A percentile compares a stretch with the other conserved stretches of the same genome.
Evolutionary conservation across 2,113 vertebrate genomes (phyloP).

Genomic region (Dipodomys merriami): DNA sequence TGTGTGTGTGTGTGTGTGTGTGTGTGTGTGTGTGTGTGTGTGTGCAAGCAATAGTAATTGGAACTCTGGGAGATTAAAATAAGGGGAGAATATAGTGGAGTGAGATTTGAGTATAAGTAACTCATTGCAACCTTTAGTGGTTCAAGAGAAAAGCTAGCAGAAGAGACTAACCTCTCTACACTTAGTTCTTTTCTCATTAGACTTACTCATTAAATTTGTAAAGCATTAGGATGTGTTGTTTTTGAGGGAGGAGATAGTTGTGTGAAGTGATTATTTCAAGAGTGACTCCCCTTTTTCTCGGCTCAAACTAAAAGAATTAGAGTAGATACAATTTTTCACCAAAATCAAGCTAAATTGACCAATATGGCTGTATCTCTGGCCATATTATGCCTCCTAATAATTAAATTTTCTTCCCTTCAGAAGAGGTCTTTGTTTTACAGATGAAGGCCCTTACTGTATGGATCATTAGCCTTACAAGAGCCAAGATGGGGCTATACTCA

Average conservation of each 20-base stretch:
- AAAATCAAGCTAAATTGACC: background rate
- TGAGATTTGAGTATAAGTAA: background rate
- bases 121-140: conserved; percentile 7
- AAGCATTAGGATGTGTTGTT: background rate
- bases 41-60: background rate
- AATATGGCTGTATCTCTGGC: background rate
- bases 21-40: too few relatives aligned
- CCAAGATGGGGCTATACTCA: background rate
- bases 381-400: background rate
- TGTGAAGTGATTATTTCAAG: conserved; percentile 34
- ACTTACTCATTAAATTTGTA: conserved; percentile 32
- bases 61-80: conserved; percentile 20
- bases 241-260: background rate
- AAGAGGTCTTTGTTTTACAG: background rate
- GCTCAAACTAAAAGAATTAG: conserved; percentile 12
- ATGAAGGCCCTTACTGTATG: background rate
- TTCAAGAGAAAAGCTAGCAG: conserved; percentile 1
- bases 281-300: background rate
- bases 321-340: background rate
- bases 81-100: background rate
- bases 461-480: background rate
- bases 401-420: background rate
- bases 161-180: background rate
- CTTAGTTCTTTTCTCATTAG: background rate
- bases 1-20: fast-evolving